Conservation (phyloP, 2,797 vertebrate species). For the Poeciliopsis turneri region DNA sequence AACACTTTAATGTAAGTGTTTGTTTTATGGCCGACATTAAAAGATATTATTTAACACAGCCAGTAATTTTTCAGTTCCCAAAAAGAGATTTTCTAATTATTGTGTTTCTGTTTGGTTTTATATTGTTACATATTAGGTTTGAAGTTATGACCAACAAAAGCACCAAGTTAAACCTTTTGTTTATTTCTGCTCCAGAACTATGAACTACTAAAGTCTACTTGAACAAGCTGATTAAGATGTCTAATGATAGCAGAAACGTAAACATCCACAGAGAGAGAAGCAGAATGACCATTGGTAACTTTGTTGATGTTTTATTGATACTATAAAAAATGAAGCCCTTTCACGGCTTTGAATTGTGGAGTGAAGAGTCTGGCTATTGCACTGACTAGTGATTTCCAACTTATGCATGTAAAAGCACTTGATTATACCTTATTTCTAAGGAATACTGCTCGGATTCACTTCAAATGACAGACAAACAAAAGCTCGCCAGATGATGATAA, state of each 20-base stretch:
- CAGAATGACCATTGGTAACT: neutral
- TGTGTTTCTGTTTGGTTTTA: neutral
- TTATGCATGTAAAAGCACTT: neutral
- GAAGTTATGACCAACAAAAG: neutral
- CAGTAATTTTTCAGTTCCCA: neutral
- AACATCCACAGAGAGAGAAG: neutral
- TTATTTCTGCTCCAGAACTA: neutral
- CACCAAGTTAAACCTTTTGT: neutral
- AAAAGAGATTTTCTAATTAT: neutral
- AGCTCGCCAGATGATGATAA: neutral
- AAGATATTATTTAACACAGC: neutral
- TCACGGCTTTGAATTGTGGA: neutral
- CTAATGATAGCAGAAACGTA: neutral
- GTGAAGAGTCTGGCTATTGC: neutral
- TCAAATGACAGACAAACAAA: slow-evolving; percentile 7
- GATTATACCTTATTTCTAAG: neutral
- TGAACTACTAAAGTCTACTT: neutral
- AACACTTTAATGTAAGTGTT: neutral
- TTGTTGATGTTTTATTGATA: neutral
- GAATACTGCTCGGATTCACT: neutral
- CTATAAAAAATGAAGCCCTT: neutral
- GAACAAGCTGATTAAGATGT: neutral
- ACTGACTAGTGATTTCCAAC: neutral
- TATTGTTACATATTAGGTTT: neutral
- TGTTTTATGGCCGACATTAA: neutral